phyloP scores from a whole-genome alignment of 2,113 vertebrate species.

The Mus musculus region DNA sequence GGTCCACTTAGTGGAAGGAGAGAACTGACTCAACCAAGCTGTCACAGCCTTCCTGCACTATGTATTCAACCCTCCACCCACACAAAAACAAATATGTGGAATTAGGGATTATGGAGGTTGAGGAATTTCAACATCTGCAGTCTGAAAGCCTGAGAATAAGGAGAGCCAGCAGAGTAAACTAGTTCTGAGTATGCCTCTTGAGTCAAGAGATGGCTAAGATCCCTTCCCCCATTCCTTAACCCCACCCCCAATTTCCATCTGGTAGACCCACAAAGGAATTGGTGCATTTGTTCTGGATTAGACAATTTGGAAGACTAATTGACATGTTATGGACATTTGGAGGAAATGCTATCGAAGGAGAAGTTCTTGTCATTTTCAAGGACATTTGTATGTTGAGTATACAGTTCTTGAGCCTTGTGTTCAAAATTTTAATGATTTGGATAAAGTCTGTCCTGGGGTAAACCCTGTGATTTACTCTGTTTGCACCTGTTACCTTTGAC shows the following conservation, averaged over 20 bases:
- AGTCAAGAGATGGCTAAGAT: neutral
- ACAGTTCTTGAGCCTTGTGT: neutral
- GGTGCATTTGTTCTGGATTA: neutral
- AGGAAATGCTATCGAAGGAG: neutral
- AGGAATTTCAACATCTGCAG: neutral
- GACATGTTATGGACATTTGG: no score
- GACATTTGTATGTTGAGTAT: neutral
- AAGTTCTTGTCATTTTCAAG: neutral
- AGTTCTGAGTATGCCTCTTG: neutral
- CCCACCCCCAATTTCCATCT: neutral
- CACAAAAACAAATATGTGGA: neutral
- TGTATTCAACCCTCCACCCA: neutral
- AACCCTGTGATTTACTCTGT: neutral
- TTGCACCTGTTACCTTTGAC: neutral
- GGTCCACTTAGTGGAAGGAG: neutral
- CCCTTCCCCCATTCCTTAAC: neutral
- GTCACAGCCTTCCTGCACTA: neutral
- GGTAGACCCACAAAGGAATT: neutral
- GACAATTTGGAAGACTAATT: neutral
- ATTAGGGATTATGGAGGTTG: neutral
- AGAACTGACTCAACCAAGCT: neutral
- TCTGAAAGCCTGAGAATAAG: neutral
- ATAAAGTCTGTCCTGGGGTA: no score
- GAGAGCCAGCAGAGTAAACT: neutral
- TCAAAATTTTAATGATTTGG: neutral